Evolutionary conservation across 2,888 invertebrate genomes (phyloP).

Genomic region (Argyra leucocephala): DNA sequence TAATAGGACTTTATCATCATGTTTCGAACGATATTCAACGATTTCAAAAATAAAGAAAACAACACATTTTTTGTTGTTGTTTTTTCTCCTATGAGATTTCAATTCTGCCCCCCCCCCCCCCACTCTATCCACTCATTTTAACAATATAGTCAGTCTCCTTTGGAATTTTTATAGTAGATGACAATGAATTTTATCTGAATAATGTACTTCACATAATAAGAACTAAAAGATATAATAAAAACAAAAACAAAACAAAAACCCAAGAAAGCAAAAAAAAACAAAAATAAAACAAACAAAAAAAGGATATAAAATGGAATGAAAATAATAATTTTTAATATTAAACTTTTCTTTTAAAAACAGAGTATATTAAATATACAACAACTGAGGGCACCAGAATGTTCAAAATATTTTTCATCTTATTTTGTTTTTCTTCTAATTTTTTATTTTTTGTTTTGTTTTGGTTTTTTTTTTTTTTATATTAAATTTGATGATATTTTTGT

Average conservation of each 20-base stretch:
- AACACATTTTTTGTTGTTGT: no score
- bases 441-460: no score
- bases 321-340: slow-evolving; percentile 6
- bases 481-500: no score
- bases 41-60: background rate
- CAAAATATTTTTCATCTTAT: no score
- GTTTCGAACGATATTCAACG: background rate
- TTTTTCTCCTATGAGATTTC: background rate
- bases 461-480: no score
- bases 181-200: slow-evolving; percentile 3
- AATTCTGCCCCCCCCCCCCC: background rate
- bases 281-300: background rate
- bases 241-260: background rate
- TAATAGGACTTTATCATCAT: background rate
- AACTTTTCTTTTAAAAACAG: background rate
- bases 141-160: background rate
- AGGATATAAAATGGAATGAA: background rate
- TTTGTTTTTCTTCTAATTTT: no score
- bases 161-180: slow-evolving; percentile 3
- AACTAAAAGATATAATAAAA: background rate
- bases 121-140: background rate
- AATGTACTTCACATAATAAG: background rate
- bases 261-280: background rate
- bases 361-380: background rate
- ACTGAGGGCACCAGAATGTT: no score